These are phyloP conservation scores for Coregonus ussuriensis DNA, from an alignment of 2,797 vertebrate genomes.

Conservation along the genomic window DNA sequence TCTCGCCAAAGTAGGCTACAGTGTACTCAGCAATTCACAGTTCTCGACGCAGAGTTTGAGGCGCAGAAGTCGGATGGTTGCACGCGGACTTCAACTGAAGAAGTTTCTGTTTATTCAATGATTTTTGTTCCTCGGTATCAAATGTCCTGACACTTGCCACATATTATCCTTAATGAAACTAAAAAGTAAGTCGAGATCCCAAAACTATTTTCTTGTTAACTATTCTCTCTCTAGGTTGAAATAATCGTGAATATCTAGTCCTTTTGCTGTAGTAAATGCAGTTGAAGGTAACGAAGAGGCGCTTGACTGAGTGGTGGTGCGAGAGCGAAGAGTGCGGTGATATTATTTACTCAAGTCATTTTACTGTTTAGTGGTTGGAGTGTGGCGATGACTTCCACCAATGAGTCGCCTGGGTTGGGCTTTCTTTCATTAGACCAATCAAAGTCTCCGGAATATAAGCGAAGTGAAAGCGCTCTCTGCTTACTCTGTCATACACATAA, in stretches of 20 bases:
- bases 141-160: constrained; percentile 15
- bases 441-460: constrained; percentile 32
- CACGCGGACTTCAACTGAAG: constrained; percentile 12
- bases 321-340: constrained; percentile 69
- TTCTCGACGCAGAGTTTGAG: constrained; percentile 18
- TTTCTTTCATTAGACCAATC: constrained; percentile 67
- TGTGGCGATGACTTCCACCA: constrained; percentile 69
- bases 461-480: constrained; percentile 45
- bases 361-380: constrained; percentile 74
- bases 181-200: constrained; percentile 8
- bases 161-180: constrained; percentile 49
- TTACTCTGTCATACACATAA: no score
- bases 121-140: constrained; percentile 43
- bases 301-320: constrained; percentile 50
- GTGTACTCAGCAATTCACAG: constrained; percentile 22
- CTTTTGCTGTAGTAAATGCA: constrained; percentile 32
- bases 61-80: constrained; percentile 22
- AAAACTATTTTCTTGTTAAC: constrained; percentile 14
- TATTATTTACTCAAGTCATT: constrained; percentile 80
- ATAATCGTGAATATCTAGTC: constrained; percentile 54
- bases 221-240: constrained; percentile 6
- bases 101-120: constrained; percentile 26
- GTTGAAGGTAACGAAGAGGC: constrained; percentile 46
- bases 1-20: constrained; percentile 25
- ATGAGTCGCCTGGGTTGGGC: constrained; percentile 74